phyloP scores from a whole-genome alignment of 2,113 vertebrate genomes.

The Laticauda colubrina region DNA sequence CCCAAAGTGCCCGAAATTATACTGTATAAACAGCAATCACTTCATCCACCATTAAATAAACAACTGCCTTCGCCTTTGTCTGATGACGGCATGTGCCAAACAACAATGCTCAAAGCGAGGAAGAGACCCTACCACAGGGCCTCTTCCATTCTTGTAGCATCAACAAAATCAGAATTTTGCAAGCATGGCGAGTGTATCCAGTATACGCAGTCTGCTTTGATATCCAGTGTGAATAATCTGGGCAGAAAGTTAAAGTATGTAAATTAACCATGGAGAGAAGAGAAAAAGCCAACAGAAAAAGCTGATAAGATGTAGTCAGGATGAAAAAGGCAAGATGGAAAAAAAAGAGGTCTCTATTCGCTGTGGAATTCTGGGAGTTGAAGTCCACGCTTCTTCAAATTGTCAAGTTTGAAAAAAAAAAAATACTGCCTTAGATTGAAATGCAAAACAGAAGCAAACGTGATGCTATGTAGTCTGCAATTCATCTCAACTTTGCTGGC shows the following conservation, averaged over 20 bases:
- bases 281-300: not conserved
- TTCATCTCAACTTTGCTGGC: not conserved
- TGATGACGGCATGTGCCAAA: not conserved
- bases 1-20: conserved; percentile 7
- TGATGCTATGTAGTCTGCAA: not conserved
- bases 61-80: conserved; percentile 6
- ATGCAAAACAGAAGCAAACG: not conserved
- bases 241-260: not conserved
- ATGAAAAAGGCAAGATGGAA: not conserved
- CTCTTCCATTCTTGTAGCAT: not conserved
- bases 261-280: not conserved
- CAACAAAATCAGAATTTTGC: conserved; percentile 5
- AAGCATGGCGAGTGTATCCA: not conserved
- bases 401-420: not conserved
- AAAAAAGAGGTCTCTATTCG: not conserved
- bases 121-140: not conserved
- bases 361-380: not conserved
- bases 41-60: conserved; percentile 35
- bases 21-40: conserved; percentile 38
- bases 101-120: not conserved
- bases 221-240: not conserved
- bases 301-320: not conserved
- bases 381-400: not conserved
- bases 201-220: not conserved
- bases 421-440: not conserved